Base-by-base conservation (phyloP, 2,113 vertebrate species). In the Calyptommatus sinebrachiatus region DNA sequence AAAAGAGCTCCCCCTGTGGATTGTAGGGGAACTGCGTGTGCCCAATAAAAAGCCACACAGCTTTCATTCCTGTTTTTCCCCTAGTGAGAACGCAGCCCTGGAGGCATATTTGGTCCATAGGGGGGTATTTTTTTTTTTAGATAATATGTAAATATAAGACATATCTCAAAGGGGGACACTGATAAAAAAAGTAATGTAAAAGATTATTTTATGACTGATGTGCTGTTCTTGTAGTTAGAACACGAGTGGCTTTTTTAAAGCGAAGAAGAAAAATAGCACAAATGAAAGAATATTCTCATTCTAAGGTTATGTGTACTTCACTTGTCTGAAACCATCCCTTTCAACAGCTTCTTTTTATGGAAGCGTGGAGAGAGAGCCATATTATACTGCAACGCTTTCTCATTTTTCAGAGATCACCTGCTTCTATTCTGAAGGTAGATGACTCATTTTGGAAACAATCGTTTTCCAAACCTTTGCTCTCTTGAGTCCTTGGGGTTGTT, bases 371-470 rank as follows among this genome's bases (percentile, higher is more conserved):
- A 50, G 41, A 18, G 28, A 29, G 41, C 26, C 48, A 35, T 46
- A 63, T 74, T 74, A 35, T 74, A 63, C 31, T 45, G 28, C 35
- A 50, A 53, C 22, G 41, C 66, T 79, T 69, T 41, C 6, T 10
- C 10, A 78, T 70, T 24, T 82, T 78, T 67, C 41, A 67, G 68
- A 73, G 69, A 67, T 72, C 48, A 67, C 14, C 35, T 69, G 50
- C 28, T 73, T 74, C 71, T 70, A 28, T 74, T 74, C 76, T 62
- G 12, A 67, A 79, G 67, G 70, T 50, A 50, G 29, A 70, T 53
- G 82, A 75, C 57, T 79, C 57, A 69, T 69, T 53, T 69, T 41
- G 68, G 71, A 68, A 41, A 83, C 62, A 73, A 68, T 61, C 6
- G 5, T 61, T 31, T 63, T 24, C 6, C 31, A 77, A 60, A 12